Percentiles rank a stretch among this genome's conserved stretches.
Conservation (phyloP, 2,888 invertebrate species). For the Mythimna loreyi region DNA sequence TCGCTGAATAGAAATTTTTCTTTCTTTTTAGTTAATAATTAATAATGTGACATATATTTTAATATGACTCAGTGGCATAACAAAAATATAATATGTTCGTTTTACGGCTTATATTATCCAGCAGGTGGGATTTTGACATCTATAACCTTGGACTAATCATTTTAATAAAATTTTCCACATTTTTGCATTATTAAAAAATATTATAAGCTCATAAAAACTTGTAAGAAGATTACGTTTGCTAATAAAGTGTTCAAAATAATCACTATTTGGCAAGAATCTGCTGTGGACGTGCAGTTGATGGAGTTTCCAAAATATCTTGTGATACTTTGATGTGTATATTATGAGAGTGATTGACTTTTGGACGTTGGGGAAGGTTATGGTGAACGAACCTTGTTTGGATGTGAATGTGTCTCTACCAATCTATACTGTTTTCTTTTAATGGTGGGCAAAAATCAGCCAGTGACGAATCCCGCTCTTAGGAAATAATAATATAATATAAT, state of each 20-base stretch:
- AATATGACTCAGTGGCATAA: neutral
- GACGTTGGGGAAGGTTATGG: constrained; percentile 22
- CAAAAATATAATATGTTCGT: constrained; percentile 6
- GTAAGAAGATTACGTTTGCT: constrained; percentile 44
- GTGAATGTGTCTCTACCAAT: neutral
- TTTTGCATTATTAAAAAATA: constrained; percentile 40
- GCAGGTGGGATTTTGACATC: constrained; percentile 15
- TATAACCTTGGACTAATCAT: constrained; percentile 27
- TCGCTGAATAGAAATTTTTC: too few species aligned
- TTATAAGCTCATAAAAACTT: constrained; percentile 32
- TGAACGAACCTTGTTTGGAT: constrained; percentile 3
- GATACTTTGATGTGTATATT: constrained; percentile 29
- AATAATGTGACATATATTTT: too few species aligned
- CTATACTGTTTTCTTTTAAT: too few species aligned
- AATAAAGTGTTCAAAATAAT: constrained; percentile 59
- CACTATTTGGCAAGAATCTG: constrained; percentile 51
- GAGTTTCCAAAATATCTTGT: constrained; percentile 46
- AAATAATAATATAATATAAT: too few species aligned
- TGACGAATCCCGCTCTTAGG: too few species aligned
- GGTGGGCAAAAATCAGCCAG: too few species aligned
- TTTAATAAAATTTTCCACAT: constrained; percentile 27
- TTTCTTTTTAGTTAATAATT: too few species aligned
- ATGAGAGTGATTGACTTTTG: constrained; percentile 14
- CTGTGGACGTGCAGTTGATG: constrained; percentile 26
- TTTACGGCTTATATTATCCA: constrained; percentile 20